phyloP scores from a whole-genome alignment of 1,140 invertebrate genomes.

The Drosophila pandora region DNA sequence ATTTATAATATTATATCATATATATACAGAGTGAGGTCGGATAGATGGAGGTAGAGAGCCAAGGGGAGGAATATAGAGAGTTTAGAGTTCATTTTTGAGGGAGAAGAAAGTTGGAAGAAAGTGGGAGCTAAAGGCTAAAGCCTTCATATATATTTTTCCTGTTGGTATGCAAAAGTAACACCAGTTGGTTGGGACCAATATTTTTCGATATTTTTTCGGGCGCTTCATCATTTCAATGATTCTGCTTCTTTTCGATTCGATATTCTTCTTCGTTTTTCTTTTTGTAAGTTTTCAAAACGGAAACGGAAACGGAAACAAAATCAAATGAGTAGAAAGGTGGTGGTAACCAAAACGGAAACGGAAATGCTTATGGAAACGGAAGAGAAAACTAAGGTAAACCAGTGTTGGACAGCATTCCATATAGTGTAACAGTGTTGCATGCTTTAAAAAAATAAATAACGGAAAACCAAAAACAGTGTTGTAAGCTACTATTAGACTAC shows the following conservation, averaged over 20 bases:
- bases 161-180: constrained; percentile 52
- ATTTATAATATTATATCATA: constrained; percentile 16
- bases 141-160: neutral
- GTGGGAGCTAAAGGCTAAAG: neutral
- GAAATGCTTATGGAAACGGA: constrained; percentile 35
- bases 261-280: constrained; percentile 10
- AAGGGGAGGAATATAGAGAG: neutral
- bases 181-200: constrained; percentile 25
- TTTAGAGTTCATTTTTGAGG: neutral
- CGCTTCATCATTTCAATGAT: constrained; percentile 18
- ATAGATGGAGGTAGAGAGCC: constrained; percentile 1
- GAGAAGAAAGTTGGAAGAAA: neutral
- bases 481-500: constrained; percentile 13
- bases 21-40: constrained; percentile 32
- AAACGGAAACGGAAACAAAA: constrained; percentile 10
- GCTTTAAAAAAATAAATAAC: constrained; percentile 1
- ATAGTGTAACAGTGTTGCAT: constrained; percentile 15
- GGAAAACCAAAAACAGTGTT: constrained; percentile 10
- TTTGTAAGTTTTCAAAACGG: constrained; percentile 4
- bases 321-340: constrained; percentile 2
- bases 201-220: constrained; percentile 6
- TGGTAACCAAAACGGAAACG: constrained; percentile 23
- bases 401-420: constrained; percentile 41
- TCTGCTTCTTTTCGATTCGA: constrained; percentile 18
- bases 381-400: constrained; percentile 25